Base-by-base conservation (phyloP, 2,113 vertebrate species). In the Agapornis roseicollis region DNA sequence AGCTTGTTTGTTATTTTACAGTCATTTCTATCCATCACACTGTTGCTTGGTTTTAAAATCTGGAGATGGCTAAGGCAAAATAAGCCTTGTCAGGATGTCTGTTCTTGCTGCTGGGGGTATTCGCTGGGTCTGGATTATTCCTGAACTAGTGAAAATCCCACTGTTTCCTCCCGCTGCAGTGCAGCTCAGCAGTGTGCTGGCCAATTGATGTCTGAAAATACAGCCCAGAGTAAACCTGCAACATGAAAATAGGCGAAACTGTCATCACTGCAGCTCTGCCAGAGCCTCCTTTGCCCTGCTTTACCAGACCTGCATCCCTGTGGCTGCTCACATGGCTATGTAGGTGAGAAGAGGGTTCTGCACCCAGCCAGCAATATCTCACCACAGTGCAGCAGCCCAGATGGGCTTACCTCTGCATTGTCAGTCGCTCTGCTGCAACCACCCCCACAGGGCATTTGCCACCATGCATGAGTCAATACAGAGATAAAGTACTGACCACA, bases 301-400 rank as follows among this genome's bases (percentile, higher is more conserved):
- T 63, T 66, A 37, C 31, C 42, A 84, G 24, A 42, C 70, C 41
- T 37, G 22, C 24, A 1, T 50, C 17, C 13, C 11, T 58, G 8
- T 18, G 35, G 28, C 60, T 80, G 35, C 71, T 61, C 37, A 83
- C 68, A 61, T 19, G 41, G 28, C 41, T 41, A 4, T 0, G 0
- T 3, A 39, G 11, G 35, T 71, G 49, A 76, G 42, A 71, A 71
- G 29, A 9, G 42, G 13, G 44, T 18, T 44, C 17, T 44, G 44
- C 44, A 44, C 44, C 44, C 44, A 9, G 44, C 17, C 44, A 44
- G 44, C 17, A 17, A 44, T 50, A 55, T 39, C 13, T 60, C 28
- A 24, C 44, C 44, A 44, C 44, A 44, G 44, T 44, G 44, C 44
- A n/a, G n/a, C n/a, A n/a, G n/a, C n/a, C n/a, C n/a, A n/a, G n/a